These are phyloP conservation scores for Eutrigla gurnardus DNA, from an alignment of 2,797 vertebrate species.

Conservation along the genomic window DNA sequence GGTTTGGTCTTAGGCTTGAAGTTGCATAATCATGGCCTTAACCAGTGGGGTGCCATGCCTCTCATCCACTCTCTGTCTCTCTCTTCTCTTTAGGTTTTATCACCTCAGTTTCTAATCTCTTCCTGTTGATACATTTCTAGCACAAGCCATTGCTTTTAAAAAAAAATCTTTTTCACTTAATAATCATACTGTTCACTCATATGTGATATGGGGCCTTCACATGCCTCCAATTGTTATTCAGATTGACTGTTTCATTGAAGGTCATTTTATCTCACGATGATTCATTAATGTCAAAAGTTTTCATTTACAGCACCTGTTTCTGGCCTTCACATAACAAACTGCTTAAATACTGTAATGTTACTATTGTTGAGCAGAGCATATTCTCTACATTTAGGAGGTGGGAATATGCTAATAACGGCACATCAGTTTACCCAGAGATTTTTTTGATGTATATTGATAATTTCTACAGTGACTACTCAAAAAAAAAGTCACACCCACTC, in stretches of 20 bases:
- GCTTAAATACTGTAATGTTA: no score
- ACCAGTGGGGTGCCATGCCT: constrained; percentile 65
- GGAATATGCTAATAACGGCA: no score
- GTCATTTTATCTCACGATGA: not conserved
- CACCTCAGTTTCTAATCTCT: constrained; percentile 38
- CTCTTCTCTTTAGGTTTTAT: constrained; percentile 47
- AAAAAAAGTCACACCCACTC: no score
- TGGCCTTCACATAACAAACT: no score
- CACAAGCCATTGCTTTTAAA: constrained; percentile 4
- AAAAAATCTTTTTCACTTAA: constrained; percentile 18
- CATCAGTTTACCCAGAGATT: no score
- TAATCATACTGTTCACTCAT: not conserved
- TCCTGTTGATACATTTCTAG: constrained; percentile 37
- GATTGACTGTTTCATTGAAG: not conserved
- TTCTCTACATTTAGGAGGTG: no score
- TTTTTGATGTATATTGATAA: no score
- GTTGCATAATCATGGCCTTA: constrained; percentile 70
- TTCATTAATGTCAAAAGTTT: not conserved
- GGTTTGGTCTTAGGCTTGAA: constrained; percentile 65
- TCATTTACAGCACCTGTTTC: no score
- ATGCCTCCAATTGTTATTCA: not conserved
- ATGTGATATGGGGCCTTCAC: not conserved
- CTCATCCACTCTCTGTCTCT: constrained; percentile 31
- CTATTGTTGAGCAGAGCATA: no score
- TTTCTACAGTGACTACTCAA: no score